Evolutionary conservation across 2,888 invertebrate genomes (phyloP), one percentile per base, ranked within the genome.

Genomic region (Eristalis intricaria): DNA sequence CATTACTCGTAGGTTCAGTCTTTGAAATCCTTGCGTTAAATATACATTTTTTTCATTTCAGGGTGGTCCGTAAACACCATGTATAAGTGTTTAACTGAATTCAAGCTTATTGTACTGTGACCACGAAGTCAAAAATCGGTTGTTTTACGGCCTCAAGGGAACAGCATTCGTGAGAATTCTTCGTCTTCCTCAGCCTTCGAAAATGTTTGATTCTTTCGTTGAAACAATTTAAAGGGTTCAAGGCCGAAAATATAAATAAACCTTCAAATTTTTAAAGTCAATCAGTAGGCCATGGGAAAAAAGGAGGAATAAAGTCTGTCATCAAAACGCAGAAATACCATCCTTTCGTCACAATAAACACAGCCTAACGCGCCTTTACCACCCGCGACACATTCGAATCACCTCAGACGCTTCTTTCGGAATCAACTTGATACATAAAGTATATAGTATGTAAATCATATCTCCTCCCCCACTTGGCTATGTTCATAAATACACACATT

Each of bases 381-480:
- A 69, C 63, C 32, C 32, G 23, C 43, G 8, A 13, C 32, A 65
- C 43, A 70, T 50, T 77, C 64, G 43, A 81, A 58, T 58, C 32
- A 63, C 70, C 64, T 70, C 26, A 23, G 43, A 64, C 50, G 7
- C n/a, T 15, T 50, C 23, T 50, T 7, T 64, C 58, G 69, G 11
- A 38, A 11, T 13, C 38, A 11, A 10, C 38, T 8, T 13, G 13
- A 38, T 38, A 38, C 38, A 11, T 38, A 13, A 11, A 38, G 64
- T 68, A 38, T 74, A 22, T 77, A 32, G 32, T 10, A 82, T 74
- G 81, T 77, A 77, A 77, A 78, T 82, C 11, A 43, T 71, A 86
- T 86, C 86, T 83, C 86, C 86, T 86, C 86, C 86, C 83, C 78
- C 83, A 74, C 56, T 61, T 29, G 50, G 19, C 19, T 50, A 50